These are phyloP conservation scores for Bursaphelenchus mucronatus DNA, from an alignment of 1,140 invertebrate genomes.

Conservation along the genomic window DNA sequence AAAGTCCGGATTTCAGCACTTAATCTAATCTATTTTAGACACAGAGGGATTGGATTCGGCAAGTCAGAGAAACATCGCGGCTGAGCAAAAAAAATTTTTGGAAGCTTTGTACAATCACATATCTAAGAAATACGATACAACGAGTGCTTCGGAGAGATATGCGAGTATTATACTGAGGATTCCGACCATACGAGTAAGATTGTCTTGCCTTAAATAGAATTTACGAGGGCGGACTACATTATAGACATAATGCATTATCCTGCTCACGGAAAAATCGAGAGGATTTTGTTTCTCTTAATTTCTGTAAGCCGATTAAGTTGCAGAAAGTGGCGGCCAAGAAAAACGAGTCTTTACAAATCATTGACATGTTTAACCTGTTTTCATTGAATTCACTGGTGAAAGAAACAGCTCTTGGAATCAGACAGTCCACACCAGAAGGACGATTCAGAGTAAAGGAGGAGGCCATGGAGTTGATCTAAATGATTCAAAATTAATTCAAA, in stretches of 20 bases:
- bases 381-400: slow-evolving; percentile 53
- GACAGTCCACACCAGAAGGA: slow-evolving; percentile 1
- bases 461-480: too few relatives aligned
- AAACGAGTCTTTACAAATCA: slow-evolving; percentile 56
- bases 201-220: not conserved
- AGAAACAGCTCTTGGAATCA: slow-evolving; percentile 55
- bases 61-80: slow-evolving; percentile 55
- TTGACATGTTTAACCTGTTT: slow-evolving; percentile 60
- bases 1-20: slow-evolving; percentile 8
- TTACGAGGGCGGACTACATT: not conserved
- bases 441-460: too few relatives aligned
- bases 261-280: not conserved
- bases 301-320: not conserved
- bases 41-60: slow-evolving; percentile 59
- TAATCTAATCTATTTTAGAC: slow-evolving; percentile 37
- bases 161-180: slow-evolving; percentile 54
- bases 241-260: not conserved
- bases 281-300: not conserved
- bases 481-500: too few relatives aligned
- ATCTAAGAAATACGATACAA: slow-evolving; percentile 32
- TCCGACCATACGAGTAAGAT: slow-evolving; percentile 50
- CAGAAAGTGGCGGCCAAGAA: slow-evolving; percentile 60
- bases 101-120: slow-evolving; percentile 52
- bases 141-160: slow-evolving; percentile 48
- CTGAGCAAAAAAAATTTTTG: slow-evolving; percentile 57